Percentiles rank a stretch among this genome's conserved stretches.
Evolutionary conservation across 2,797 vertebrate genomes (phyloP).

Genomic region (Poeciliopsis presidionis): DNA sequence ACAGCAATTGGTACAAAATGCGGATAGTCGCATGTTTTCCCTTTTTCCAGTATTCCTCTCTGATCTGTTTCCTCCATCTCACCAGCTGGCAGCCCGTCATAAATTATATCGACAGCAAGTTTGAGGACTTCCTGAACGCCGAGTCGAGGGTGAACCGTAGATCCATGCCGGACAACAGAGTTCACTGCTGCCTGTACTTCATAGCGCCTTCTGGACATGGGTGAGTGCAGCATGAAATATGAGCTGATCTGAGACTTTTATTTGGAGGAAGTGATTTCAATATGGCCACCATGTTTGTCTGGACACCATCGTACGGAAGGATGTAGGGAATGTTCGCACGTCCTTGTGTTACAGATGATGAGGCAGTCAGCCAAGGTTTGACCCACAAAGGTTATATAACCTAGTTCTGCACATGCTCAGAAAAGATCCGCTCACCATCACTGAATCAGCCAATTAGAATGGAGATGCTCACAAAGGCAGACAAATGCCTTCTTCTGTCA

Average conservation of each 20-base stretch:
- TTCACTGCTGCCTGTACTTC: slow-evolving; percentile 86
- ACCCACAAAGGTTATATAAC: slow-evolving; percentile 75
- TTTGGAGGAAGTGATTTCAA: neutral
- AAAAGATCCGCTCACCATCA: slow-evolving; percentile 51
- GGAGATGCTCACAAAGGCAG: slow-evolving; percentile 36
- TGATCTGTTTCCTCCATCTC: neutral
- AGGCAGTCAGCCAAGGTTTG: slow-evolving; percentile 47
- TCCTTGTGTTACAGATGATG: slow-evolving; percentile 32
- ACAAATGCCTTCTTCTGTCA: neutral
- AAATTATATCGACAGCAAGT: slow-evolving; percentile 84
- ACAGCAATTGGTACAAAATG: slow-evolving; percentile 82
- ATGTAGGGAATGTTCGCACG: neutral
- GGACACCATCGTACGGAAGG: neutral
- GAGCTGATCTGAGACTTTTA: neutral
- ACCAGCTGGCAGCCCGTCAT: slow-evolving; percentile 83
- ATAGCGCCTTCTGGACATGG: slow-evolving; percentile 84
- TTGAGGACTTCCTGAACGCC: slow-evolving; percentile 83
- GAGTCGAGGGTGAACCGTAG: slow-evolving; percentile 83
- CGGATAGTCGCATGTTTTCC: neutral
- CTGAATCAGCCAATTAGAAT: slow-evolving; percentile 52
- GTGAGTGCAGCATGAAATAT: slow-evolving; percentile 57
- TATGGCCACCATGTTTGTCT: neutral
- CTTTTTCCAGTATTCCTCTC: neutral
- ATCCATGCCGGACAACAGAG: slow-evolving; percentile 84
- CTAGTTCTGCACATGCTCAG: slow-evolving; percentile 69